Conservation (phyloP, 2,888 invertebrate genomes). For the Platerodrilus igneus region DNA sequence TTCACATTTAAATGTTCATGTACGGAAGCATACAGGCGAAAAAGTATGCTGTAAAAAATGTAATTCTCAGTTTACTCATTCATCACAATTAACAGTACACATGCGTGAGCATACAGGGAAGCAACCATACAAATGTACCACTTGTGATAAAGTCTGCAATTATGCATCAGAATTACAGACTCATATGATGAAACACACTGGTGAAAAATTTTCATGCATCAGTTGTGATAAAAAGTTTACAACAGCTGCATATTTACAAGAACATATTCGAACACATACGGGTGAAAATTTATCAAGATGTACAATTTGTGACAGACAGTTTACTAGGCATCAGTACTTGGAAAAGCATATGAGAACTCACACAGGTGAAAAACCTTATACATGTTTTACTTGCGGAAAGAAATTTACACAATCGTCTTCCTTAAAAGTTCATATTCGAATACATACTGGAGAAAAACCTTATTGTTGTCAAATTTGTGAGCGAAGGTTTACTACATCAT, state of each 20-base stretch:
- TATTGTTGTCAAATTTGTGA: conserved; percentile 42
- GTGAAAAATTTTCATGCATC: conserved; percentile 40
- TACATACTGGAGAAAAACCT: conserved; percentile 45
- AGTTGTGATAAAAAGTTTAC: conserved; percentile 45
- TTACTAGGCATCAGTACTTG: conserved; percentile 54
- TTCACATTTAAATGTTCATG: conserved; percentile 56
- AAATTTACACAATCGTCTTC: conserved; percentile 44
- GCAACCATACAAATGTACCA: conserved; percentile 43
- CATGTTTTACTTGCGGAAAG: conserved; percentile 42
- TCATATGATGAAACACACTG: conserved; percentile 43
- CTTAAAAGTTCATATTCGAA: conserved; percentile 41
- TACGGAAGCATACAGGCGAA: conserved; percentile 54
- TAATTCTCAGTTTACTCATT: conserved; percentile 42
- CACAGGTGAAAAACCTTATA: conserved; percentile 48
- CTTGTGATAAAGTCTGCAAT: conserved; percentile 44
- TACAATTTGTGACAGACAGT: conserved; percentile 46
- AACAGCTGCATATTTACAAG: conserved; percentile 40
- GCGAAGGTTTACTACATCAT: conserved; percentile 41
- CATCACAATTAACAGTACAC: conserved; percentile 45
- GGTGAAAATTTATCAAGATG: conserved; percentile 48
- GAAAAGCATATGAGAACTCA: conserved; percentile 51
- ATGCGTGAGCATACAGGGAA: conserved; percentile 46
- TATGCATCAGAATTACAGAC: conserved; percentile 41
- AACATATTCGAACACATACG: conserved; percentile 40
- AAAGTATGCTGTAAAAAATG: conserved; percentile 39